Conservation (phyloP, 30 jellyfish, hydroid and myxozoan genomes). For the Chironex yamaguchii region DNA sequence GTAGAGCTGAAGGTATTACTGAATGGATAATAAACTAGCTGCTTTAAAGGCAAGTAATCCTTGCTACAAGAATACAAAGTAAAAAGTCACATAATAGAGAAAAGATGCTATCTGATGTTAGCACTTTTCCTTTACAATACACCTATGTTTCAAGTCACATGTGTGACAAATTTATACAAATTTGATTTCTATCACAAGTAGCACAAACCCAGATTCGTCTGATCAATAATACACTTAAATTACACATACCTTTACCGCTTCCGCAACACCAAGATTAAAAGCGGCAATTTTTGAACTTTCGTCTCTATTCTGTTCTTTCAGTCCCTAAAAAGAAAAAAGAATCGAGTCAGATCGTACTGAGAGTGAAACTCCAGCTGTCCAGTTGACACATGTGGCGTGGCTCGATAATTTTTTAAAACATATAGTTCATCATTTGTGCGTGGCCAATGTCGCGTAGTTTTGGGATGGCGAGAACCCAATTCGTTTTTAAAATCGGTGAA, state of each 20-base stretch:
- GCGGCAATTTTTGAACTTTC: slow-evolving; percentile 89
- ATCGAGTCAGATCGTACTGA: not conserved
- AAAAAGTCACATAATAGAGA: too few relatives aligned
- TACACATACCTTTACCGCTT: slow-evolving; percentile 81
- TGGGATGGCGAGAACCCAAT: slow-evolving; percentile 1
- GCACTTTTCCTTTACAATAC: too few relatives aligned
- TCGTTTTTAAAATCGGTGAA: slow-evolving; percentile 1
- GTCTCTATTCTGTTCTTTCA: slow-evolving; percentile 54
- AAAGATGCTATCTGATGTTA: too few relatives aligned
- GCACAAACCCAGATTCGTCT: too few relatives aligned
- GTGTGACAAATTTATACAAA: too few relatives aligned
- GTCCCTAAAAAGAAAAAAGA: slow-evolving; percentile 25
- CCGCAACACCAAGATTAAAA: slow-evolving; percentile 85
- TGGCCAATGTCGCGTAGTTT: slow-evolving; percentile 64
- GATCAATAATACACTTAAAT: too few relatives aligned
- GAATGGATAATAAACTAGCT: too few relatives aligned
- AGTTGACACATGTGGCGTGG: slow-evolving; percentile 29
- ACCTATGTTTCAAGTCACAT: too few relatives aligned
- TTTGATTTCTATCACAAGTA: too few relatives aligned
- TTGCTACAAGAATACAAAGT: too few relatives aligned
- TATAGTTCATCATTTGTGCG: slow-evolving; percentile 39
- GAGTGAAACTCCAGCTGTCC: not conserved
- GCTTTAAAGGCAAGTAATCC: too few relatives aligned
- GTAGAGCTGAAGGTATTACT: too few relatives aligned
- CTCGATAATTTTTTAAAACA: slow-evolving; percentile 5